Evolutionary conservation across 2,888 invertebrate genomes (phyloP).

Genomic region (Sicus ferrugineus): DNA sequence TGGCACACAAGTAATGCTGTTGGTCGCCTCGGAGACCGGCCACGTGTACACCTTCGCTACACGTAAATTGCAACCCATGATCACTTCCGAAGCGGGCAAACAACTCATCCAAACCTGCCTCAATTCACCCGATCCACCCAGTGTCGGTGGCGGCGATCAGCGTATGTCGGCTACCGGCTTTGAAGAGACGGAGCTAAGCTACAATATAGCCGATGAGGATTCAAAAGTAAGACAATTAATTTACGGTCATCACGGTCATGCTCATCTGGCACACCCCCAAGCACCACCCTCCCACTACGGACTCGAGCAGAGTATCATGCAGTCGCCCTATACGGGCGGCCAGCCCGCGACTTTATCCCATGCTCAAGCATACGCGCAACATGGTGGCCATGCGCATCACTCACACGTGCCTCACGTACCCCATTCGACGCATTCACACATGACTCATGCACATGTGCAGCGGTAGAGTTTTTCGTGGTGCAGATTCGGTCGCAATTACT

Average conservation of each 20-base stretch:
- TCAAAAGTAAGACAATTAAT: constrained; percentile 97
- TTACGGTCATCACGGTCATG: constrained; percentile 77
- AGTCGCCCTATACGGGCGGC: constrained; percentile 67
- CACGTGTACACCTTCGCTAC: constrained; percentile 99
- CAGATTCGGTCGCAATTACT: too few species aligned
- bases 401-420: constrained; percentile 75
- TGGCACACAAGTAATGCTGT: constrained; percentile 99
- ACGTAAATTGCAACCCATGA: constrained; percentile 98
- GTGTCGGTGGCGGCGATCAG: constrained; percentile 81
- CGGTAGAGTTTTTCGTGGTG: constrained; percentile 69
- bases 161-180: constrained; percentile 98
- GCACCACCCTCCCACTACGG: constrained; percentile 70
- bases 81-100: constrained; percentile 96
- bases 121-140: constrained; percentile 93
- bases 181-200: constrained; percentile 98
- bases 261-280: constrained; percentile 73
- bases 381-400: constrained; percentile 66
- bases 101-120: constrained; percentile 98
- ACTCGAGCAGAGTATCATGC: constrained; percentile 78
- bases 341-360: constrained; percentile 75
- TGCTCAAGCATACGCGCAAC: constrained; percentile 64
- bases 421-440: constrained; percentile 69
- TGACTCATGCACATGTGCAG: constrained; percentile 79
- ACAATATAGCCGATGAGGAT: constrained; percentile 94
- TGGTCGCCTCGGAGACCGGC: constrained; percentile 98